phyloP scores from a whole-genome alignment of 2,113 vertebrate genomes.

The Mesocricetus auratus region DNA sequence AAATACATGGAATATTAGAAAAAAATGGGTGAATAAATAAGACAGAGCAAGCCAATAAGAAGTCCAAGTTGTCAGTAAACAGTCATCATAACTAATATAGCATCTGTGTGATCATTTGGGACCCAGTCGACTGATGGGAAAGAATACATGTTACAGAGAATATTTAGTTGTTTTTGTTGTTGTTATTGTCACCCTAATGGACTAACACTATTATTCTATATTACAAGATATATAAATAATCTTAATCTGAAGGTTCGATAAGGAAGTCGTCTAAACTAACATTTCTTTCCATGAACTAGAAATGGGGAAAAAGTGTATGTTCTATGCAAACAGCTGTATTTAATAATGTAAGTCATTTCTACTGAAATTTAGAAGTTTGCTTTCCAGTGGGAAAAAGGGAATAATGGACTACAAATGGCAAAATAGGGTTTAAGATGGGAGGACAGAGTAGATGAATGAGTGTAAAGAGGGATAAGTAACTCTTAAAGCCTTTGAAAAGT shows the following conservation, averaged over 20 bases:
- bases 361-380: not conserved
- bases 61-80: no score
- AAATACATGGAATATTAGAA: no score
- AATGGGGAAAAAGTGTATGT: accelerated
- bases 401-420: no score
- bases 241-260: not conserved
- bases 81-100: no score
- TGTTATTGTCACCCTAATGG: not conserved
- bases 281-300: not conserved
- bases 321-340: not conserved
- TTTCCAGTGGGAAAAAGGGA: not conserved
- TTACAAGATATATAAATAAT: not conserved
- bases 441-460: not conserved
- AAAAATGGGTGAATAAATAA: no score
- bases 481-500: not conserved
- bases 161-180: not conserved
- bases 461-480: not conserved
- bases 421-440: not conserved
- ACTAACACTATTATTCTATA: not conserved
- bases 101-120: no score
- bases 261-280: not conserved
- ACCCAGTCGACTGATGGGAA: no score
- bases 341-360: not conserved
- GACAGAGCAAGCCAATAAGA: no score
- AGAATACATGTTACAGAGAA: no score